Conservation (phyloP, 2,797 vertebrate species). For the Ambastaia sidthimunki region DNA sequence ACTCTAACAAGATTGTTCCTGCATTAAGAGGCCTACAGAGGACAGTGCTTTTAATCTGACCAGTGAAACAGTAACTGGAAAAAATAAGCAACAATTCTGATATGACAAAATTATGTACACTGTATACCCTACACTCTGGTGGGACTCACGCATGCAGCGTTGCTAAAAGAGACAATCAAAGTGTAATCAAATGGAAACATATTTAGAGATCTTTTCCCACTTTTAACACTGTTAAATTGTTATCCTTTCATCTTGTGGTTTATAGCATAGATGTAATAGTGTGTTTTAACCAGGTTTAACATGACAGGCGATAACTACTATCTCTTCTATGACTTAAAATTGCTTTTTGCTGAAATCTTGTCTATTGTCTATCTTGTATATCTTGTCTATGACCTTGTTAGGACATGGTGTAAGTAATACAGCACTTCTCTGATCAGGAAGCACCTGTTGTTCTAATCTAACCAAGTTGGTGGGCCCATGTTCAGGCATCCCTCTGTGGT, state of each 20-base stretch:
- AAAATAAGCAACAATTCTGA: conserved; percentile 53
- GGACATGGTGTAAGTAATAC: background rate
- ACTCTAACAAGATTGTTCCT: conserved; percentile 55
- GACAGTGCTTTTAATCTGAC: conserved; percentile 42
- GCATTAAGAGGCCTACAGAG: conserved; percentile 45
- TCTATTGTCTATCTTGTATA: too few relatives aligned
- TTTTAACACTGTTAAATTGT: too few relatives aligned
- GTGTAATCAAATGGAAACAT: background rate
- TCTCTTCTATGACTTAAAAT: background rate
- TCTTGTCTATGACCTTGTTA: too few relatives aligned
- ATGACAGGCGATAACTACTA: background rate
- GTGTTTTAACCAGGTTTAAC: background rate
- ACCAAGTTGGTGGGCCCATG: conserved; percentile 25
- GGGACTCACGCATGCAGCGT: background rate
- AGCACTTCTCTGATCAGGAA: background rate
- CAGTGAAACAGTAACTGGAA: conserved; percentile 38
- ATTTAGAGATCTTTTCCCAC: background rate
- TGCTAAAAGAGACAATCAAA: conserved; percentile 24
- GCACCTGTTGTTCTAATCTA: conserved; percentile 35
- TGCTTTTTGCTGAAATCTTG: background rate
- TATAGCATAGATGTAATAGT: background rate
- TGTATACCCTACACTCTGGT: conserved; percentile 21
- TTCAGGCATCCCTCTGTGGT: conserved; percentile 48
- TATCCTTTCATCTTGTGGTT: background rate
- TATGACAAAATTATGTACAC: conserved; percentile 23